phyloP scores from a whole-genome alignment of 2,113 vertebrate species.

The Mustela nigripes region DNA sequence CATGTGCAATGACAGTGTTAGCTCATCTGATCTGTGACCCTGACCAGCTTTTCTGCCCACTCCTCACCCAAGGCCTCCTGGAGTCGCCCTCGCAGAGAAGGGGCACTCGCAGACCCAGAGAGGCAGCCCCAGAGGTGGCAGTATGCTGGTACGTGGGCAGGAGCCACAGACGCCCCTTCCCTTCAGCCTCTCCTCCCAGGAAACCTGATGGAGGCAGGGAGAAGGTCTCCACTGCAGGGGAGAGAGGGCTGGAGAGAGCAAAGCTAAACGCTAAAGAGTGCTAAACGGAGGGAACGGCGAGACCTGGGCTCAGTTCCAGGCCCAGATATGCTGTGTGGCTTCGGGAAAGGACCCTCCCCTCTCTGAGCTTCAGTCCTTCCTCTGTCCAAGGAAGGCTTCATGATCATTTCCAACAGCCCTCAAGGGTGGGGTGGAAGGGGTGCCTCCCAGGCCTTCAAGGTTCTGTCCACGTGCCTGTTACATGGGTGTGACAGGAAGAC shows the following conservation, averaged over 20 bases:
- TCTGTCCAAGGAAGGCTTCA: not conserved
- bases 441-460: too few species aligned
- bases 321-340: not conserved
- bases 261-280: not conserved
- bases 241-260: not conserved
- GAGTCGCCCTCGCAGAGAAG: not conserved
- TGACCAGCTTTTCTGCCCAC: not conserved
- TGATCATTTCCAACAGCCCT: not conserved
- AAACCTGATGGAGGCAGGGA: not conserved
- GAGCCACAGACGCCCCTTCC: not conserved
- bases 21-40: not conserved
- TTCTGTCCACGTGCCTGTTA: not conserved
- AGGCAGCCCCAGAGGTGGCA: conserved; percentile 78
- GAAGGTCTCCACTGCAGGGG: not conserved
- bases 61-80: too few species aligned
- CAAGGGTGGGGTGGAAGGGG: not conserved
- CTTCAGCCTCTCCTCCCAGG: not conserved
- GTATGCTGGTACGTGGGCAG: conserved; percentile 57
- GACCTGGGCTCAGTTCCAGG: not conserved
- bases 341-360: not conserved
- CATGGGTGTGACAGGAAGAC: not conserved
- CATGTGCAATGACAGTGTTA: not conserved
- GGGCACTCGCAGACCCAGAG: too few species aligned
- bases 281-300: fast-evolving
- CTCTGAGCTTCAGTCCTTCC: not conserved